Evolutionary conservation across 1,140 invertebrate species (phyloP), one percentile per base, ranked within the genome.

Genomic region (Drosophila pseudoananassae): DNA sequence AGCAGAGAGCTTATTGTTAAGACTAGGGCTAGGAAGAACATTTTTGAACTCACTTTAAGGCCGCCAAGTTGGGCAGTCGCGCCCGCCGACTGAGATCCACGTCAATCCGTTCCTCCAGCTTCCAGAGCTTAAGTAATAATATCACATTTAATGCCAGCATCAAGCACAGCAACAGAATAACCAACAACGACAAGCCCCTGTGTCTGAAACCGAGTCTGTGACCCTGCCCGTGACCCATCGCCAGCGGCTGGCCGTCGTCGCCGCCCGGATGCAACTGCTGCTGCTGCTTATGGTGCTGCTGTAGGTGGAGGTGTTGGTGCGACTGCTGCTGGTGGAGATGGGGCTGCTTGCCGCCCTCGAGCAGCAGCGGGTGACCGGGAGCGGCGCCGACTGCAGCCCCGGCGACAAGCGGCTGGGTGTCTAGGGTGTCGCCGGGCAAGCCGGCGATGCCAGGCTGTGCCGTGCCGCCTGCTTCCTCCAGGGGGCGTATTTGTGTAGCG

Each of bases 51-150:
- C 54, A 90, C 87, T 89, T 83, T 63, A 91, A 65, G 17, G 75
- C 70, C 40, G 78, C 85, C 58, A 89, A 77, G 61, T 54, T 90
- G 54, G 80, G 76, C 64, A 85, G 65, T 51, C 76, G 72, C n/a
- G 84, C 92, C 71, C 93, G 94, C 59, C 71, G 81, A 49, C 57
- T 89, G 73, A 91, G 74, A 90, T 91, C 90, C 64, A 83, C 80
- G 15, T 91, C 87, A 59, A 91, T 89, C 63, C 81, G 90, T 93
- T 93, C 61, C 87, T 97, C 96, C 50, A 97, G 91, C 49, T 94
- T 93, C 94, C 95, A 96, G 53, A 97, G 92, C 93, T 97, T 97
- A 88, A 96, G 95, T 92, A 96, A 96, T 40, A 97, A 93, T 78
- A 97, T 93, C 59, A 95, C 95, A 93, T 97, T 97, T 72, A 97